phyloP scores from a whole-genome alignment of 1,140 invertebrate species.

The Aphidius ervi region DNA sequence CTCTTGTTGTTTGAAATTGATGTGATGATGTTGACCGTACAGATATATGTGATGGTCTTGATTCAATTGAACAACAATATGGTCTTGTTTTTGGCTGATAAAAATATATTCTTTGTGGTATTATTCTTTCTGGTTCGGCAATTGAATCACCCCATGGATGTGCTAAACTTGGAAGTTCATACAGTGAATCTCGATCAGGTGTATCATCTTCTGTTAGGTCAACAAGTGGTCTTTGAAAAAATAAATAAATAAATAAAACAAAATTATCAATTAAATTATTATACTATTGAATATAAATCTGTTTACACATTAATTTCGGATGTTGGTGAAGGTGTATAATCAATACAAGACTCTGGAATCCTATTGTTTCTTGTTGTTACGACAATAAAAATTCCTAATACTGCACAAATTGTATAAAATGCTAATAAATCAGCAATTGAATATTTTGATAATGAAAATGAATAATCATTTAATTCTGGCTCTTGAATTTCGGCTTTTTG shows the following conservation, averaged over 20 bases:
- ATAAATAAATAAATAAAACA: neutral
- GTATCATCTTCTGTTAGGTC: conserved; percentile 13
- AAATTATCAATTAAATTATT: neutral
- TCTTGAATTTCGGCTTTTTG: conserved; percentile 10
- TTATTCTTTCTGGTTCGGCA: conserved; percentile 3
- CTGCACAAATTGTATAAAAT: conserved; percentile 21
- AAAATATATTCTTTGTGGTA: neutral
- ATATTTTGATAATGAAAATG: conserved; percentile 16
- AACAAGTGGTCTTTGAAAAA: conserved; percentile 5
- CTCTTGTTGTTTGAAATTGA: conserved; percentile 26
- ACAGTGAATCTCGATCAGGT: conserved; percentile 15
- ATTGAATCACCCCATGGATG: conserved; percentile 7
- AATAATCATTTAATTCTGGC: conserved; percentile 7
- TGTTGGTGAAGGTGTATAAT: neutral
- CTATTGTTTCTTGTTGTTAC: conserved; percentile 27
- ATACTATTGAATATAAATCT: neutral
- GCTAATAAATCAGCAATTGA: conserved; percentile 25
- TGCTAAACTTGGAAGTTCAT: neutral
- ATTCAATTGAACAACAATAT: conserved; percentile 5
- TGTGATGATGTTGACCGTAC: conserved; percentile 17
- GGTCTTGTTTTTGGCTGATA: conserved; percentile 8
- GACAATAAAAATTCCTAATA: conserved; percentile 20
- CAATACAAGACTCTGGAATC: conserved; percentile 1
- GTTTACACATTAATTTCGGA: neutral
- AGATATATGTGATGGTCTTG: conserved; percentile 13